These are phyloP conservation scores for Acleris laterana DNA, from an alignment of 2,888 invertebrate genomes.

Conservation along the genomic window DNA sequence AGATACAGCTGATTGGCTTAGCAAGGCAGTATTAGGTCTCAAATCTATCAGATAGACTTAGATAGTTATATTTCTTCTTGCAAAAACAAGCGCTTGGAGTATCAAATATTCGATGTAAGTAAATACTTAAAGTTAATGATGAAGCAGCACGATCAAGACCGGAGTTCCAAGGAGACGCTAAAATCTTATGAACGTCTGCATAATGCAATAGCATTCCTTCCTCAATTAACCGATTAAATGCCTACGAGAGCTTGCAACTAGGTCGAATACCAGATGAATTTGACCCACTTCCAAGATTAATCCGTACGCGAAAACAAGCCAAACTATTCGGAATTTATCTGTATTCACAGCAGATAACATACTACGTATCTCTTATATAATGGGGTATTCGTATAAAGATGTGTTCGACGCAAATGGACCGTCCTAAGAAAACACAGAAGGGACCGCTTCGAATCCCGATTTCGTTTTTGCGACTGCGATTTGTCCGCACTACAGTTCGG, in stretches of 20 bases:
- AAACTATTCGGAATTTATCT: conserved; percentile 30
- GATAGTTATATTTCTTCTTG: too few species aligned
- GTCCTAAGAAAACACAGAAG: conserved; percentile 66
- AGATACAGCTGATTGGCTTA: too few species aligned
- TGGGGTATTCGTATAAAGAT: conserved; percentile 50
- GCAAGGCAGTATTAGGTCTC: too few species aligned
- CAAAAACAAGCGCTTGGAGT: too few species aligned
- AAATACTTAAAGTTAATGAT: too few species aligned
- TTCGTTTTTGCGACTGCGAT: conserved; percentile 56
- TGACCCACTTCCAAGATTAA: conserved; percentile 27
- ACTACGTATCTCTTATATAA: conserved; percentile 46
- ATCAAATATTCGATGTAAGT: too few species aligned
- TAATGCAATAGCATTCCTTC: background rate
- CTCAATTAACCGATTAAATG: conserved; percentile 3
- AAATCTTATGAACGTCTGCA: background rate
- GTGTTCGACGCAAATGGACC: conserved; percentile 60
- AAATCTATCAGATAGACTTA: too few species aligned
- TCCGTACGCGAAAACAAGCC: conserved; percentile 12
- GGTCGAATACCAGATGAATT: conserved; percentile 23
- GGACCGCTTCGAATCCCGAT: conserved; percentile 53
- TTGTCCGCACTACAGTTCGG: conserved; percentile 40
- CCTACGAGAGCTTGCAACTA: conserved; percentile 1
- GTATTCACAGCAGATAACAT: conserved; percentile 31
- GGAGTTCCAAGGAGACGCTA: background rate
- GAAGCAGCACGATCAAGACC: too few species aligned